These are phyloP conservation scores for Drosophila sulfurigaster DNA, from an alignment of 1,140 invertebrate genomes.

Conservation along the genomic window DNA sequence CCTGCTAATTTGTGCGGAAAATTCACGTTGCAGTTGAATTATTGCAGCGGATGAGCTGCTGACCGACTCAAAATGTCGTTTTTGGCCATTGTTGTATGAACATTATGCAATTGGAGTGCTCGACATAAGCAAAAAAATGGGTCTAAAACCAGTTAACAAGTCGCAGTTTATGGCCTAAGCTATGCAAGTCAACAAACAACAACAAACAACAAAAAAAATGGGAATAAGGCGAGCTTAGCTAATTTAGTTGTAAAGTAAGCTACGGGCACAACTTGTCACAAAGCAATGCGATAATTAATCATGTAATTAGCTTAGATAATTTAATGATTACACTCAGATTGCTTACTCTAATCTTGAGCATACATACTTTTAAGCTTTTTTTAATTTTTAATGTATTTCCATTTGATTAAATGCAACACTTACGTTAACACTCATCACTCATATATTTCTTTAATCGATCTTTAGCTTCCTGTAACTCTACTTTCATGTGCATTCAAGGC, in stretches of 20 bases:
- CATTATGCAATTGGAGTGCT: slow-evolving; percentile 28
- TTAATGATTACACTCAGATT: no score
- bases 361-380: no score
- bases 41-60: slow-evolving; percentile 40
- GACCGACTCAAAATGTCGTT: slow-evolving; percentile 48
- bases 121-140: slow-evolving; percentile 19
- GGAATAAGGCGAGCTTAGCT: neutral
- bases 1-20: slow-evolving; percentile 47
- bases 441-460: neutral
- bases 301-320: neutral
- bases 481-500: neutral
- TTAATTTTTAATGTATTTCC: no score
- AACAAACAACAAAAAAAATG: no score
- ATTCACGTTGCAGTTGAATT: slow-evolving; percentile 8
- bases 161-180: neutral
- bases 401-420: no score
- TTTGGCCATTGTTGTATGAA: slow-evolving; percentile 5
- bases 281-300: neutral
- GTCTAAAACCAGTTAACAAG: slow-evolving; percentile 27
- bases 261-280: neutral
- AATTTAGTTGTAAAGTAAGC: slow-evolving; percentile 1
- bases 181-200: neutral
- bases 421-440: no score
- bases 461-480: neutral
- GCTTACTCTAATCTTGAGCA: no score